These are phyloP conservation scores for Poliocrania exsul DNA, from an alignment of 2,797 vertebrate genomes.

Conservation along the genomic window DNA sequence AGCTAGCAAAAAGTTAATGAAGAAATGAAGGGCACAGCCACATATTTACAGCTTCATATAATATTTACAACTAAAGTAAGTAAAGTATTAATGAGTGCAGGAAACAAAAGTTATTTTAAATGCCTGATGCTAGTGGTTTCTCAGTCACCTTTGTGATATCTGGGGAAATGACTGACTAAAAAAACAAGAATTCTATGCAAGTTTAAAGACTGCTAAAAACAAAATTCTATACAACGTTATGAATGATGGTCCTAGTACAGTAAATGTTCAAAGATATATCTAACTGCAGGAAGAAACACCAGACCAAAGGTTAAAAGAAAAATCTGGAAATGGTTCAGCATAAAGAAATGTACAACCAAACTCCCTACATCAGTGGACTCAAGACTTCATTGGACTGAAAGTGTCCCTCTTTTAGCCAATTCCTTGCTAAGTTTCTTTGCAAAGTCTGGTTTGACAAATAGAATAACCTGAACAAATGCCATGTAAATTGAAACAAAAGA, in stretches of 20 bases:
- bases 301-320: neutral
- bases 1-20: neutral
- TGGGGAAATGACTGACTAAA: neutral
- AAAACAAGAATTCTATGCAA: neutral
- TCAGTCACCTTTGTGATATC: neutral
- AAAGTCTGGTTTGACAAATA: neutral
- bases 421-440: neutral
- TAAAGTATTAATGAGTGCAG: neutral
- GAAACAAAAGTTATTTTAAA: neutral
- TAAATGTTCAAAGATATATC: neutral
- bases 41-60: neutral
- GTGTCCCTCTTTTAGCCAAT: neutral
- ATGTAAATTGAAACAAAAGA: neutral
- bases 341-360: neutral
- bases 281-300: neutral
- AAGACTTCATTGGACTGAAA: neutral
- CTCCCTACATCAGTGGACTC: neutral
- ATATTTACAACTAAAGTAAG: neutral
- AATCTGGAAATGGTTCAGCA: neutral
- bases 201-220: neutral
- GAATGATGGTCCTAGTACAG: neutral
- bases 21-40: neutral
- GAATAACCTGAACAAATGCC: neutral
- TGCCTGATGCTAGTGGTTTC: neutral
- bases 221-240: neutral